phyloP scores from a whole-genome alignment of 2,113 vertebrate genomes.

The Stomatorhinus ivindoensis region DNA sequence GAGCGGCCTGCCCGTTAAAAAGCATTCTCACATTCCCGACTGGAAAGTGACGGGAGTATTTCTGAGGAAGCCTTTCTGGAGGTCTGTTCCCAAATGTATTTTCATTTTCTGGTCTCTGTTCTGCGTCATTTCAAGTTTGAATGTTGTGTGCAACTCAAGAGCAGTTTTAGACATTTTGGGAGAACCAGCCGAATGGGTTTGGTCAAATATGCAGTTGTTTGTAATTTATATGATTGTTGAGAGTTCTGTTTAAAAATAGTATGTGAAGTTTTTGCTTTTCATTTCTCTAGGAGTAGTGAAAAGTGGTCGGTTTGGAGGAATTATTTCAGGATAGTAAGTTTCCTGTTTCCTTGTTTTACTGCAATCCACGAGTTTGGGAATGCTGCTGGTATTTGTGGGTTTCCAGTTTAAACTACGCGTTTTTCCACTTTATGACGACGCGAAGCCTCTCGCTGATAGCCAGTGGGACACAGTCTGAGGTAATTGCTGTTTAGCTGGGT shows the following conservation, averaged over 20 bases:
- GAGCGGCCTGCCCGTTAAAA: neutral
- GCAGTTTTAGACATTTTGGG: neutral
- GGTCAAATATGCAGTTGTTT: neutral
- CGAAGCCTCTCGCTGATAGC: neutral
- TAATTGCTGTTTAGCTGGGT: neutral
- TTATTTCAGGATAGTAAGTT: neutral
- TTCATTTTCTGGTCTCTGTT: neutral
- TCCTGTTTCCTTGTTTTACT: neutral
- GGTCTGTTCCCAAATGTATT: neutral
- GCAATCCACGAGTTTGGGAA: neutral
- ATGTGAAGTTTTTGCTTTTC: neutral
- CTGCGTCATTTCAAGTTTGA: neutral
- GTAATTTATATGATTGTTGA: neutral
- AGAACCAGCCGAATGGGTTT: neutral
- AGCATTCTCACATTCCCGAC: neutral
- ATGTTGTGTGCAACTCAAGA: neutral
- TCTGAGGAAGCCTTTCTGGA: conserved; percentile 1
- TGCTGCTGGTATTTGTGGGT: neutral
- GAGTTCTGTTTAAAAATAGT: neutral
- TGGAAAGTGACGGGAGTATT: neutral
- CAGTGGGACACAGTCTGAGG: neutral
- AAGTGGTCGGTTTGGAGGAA: neutral
- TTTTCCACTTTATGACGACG: neutral
- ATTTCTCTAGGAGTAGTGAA: neutral
- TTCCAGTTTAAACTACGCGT: neutral